Conservation (phyloP, 2,888 invertebrate species). For the Escarpia spicata region DNA sequence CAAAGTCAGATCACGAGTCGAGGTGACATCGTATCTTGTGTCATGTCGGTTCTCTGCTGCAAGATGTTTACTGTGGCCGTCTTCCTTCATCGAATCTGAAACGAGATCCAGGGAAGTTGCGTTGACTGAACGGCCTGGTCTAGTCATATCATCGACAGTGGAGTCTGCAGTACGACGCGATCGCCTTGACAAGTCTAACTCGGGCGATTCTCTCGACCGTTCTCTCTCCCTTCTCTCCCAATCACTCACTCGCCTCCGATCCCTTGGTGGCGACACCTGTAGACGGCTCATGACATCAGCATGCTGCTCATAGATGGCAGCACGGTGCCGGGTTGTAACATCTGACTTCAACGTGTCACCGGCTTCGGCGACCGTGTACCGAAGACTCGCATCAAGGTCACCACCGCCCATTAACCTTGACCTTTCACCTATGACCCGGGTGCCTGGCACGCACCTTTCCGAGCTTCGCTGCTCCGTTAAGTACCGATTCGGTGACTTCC, state of each 20-base stretch:
- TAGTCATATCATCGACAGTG: not conserved
- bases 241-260: not conserved
- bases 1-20: too few species aligned
- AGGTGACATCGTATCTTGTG: too few species aligned
- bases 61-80: not conserved
- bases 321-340: not conserved
- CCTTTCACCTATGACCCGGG: slow-evolving; percentile 1
- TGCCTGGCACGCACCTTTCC: not conserved
- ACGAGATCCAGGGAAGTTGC: not conserved
- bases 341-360: not conserved
- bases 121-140: not conserved
- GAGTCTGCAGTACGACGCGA: not conserved
- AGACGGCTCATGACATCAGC: not conserved
- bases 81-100: not conserved
- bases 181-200: not conserved
- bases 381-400: not conserved
- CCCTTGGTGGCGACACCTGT: not conserved
- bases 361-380: not conserved
- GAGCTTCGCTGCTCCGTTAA: not conserved
- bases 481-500: not conserved
- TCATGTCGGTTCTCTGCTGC: not conserved
- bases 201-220: not conserved
- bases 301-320: slow-evolving; percentile 16
- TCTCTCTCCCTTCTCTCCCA: not conserved
- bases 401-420: not conserved